phyloP scores from a whole-genome alignment of 2,888 invertebrate species.

The Epirrhoe alternata region DNA sequence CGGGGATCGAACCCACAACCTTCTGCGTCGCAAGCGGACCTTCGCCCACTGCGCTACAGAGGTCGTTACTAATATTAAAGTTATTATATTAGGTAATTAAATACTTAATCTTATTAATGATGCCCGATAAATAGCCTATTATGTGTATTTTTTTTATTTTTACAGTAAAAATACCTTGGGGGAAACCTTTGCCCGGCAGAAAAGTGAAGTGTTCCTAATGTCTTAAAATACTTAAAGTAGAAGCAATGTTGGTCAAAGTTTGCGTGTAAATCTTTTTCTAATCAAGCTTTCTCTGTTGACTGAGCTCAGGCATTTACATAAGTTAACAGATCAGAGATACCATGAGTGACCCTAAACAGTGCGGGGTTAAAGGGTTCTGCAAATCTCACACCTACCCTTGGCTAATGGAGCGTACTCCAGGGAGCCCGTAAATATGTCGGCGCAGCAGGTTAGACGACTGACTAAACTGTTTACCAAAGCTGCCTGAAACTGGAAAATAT shows the following conservation, averaged over 20 bases:
- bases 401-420: slow-evolving; percentile 42
- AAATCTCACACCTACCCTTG: slow-evolving; percentile 40
- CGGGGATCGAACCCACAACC: no score
- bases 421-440: slow-evolving; percentile 28
- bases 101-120: no score
- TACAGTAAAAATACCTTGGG: no score
- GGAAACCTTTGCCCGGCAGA: no score
- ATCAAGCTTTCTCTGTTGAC: background rate
- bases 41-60: no score
- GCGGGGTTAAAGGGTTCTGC: slow-evolving; percentile 29
- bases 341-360: slow-evolving; percentile 34
- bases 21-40: no score
- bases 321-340: slow-evolving; percentile 25
- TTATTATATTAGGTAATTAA: no score
- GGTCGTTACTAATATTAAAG: no score
- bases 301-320: slow-evolving; percentile 4
- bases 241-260: background rate
- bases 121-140: no score
- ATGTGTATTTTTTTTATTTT: no score
- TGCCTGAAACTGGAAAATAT: background rate
- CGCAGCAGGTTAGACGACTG: background rate
- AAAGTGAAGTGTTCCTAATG: no score
- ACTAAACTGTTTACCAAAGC: slow-evolving; percentile 13
- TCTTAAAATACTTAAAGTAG: no score
- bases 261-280: background rate